Evolutionary conservation across 2,797 vertebrate species (phyloP).

Genomic region (Vireo griseus): DNA sequence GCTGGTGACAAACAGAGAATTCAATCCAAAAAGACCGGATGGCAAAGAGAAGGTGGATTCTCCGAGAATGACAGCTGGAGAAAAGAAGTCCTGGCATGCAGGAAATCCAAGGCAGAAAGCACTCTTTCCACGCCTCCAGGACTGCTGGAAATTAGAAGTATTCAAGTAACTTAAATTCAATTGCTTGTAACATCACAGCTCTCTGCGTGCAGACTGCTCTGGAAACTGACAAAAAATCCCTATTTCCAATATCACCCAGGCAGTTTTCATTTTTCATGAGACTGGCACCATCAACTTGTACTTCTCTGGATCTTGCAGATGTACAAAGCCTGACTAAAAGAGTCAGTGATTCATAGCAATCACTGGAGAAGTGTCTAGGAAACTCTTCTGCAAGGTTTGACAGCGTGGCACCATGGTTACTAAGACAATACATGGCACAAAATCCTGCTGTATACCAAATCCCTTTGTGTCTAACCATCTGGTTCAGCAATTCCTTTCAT

Average conservation of each 20-base stretch:
- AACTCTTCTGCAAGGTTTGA: background rate
- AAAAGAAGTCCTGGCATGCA: slow-evolving; percentile 1
- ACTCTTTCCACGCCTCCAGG: background rate
- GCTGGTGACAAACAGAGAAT: slow-evolving; percentile 2
- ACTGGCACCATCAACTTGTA: background rate
- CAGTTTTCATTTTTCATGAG: background rate
- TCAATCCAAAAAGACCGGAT: background rate
- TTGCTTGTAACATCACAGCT: background rate
- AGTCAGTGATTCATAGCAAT: background rate
- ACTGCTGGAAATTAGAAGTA: slow-evolving; percentile 5
- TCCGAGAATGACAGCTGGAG: slow-evolving; percentile 9
- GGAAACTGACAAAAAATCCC: background rate
- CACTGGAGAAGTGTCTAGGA: background rate
- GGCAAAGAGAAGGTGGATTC: slow-evolving; percentile 2
- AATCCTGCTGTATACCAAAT: background rate
- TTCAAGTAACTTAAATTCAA: background rate
- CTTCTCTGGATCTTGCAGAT: background rate
- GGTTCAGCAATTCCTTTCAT: background rate
- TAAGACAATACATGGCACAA: background rate
- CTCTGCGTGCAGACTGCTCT: background rate
- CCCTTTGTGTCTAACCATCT: background rate
- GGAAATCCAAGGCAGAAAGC: slow-evolving; percentile 26
- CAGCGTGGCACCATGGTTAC: background rate
- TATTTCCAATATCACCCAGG: background rate
- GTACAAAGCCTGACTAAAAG: background rate